Evolutionary conservation across 2,888 invertebrate species (phyloP), one percentile per base, ranked within the genome.

Genomic region (Rhagium mordax): DNA sequence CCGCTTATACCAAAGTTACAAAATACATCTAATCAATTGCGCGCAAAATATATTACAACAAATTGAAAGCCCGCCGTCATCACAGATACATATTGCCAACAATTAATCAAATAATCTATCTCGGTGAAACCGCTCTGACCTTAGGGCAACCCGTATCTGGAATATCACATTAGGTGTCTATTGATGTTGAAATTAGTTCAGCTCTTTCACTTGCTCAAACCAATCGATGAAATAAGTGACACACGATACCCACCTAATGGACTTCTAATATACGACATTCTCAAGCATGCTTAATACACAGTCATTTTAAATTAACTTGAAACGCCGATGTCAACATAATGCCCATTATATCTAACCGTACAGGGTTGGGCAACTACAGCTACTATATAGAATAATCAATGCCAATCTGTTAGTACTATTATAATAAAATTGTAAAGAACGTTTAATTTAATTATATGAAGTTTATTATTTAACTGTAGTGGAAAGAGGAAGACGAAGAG

Each of bases 21-120:
- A 64, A 64, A 64, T 49, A 20, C 24, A 21, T 24, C 21, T 64
- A 64, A 64, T 64, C 64, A 49, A 64, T 64, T 64, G 64, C 51
- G 64, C 29, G 62, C 47, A 47, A 47, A 62, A 48, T 48, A n/a
- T 62, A 47, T 62, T 49, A 49, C 8, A 62, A 62, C 48, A 24
- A 62, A 64, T 64, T 48, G 64, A 64, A 64, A 51, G 64, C 18
- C 49, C 8, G 49, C 24, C 64, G 27, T 64, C 64, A 49, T 64
- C 64, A 16, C 51, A 51, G 49, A 51, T 48, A 64, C 47, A 27
- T 64, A 64, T 64, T 18, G 18, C 64, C 16, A 15, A 49, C 64
- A 64, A 64, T 64, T 64, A 51, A 64, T 64, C 64, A 64, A 51
- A 53, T 16, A 41, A 41, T 41, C 41, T 4, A n/a, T 41, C 41